These are phyloP conservation scores for Stramonita haemastoma DNA, from an alignment of 2,888 invertebrate species.

Conservation along the genomic window DNA sequence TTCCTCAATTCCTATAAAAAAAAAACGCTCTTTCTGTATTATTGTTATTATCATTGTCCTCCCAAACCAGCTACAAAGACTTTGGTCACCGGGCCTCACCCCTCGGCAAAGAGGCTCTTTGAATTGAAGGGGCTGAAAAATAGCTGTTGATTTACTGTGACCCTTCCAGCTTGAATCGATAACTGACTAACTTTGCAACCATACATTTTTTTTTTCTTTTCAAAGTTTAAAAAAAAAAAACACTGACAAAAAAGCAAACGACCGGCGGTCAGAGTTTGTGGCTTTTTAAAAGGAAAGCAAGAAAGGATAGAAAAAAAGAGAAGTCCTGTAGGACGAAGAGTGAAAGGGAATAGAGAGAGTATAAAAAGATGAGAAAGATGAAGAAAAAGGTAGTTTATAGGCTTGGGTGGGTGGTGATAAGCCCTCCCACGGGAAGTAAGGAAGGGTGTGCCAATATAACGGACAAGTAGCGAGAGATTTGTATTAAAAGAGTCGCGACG, in stretches of 20 bases:
- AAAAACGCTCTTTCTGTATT: not conserved
- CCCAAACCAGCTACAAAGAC: no score
- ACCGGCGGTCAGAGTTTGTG: no score
- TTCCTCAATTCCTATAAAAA: not conserved
- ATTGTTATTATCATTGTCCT: no score
- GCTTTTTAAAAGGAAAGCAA: not conserved
- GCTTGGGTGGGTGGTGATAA: conserved; percentile 11
- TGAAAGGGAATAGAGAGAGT: not conserved
- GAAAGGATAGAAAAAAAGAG: not conserved
- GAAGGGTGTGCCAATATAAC: conserved; percentile 17
- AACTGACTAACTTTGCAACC: no score
- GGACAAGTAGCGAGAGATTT: conserved; percentile 5
- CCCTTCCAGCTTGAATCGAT: no score
- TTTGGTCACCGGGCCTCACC: no score
- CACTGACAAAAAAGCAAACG: no score
- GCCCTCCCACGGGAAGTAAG: not conserved
- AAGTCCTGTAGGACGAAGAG: not conserved
- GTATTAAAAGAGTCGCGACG: not conserved
- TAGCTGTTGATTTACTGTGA: no score
- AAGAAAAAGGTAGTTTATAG: not conserved
- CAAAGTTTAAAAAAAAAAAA: no score
- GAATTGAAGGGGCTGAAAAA: no score
- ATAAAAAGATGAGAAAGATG: not conserved
- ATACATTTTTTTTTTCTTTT: no score
- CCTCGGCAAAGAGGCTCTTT: no score